Conservation (phyloP, 92 coral and sea anemone genomes). For the Epizoanthus fatuus region DNA sequence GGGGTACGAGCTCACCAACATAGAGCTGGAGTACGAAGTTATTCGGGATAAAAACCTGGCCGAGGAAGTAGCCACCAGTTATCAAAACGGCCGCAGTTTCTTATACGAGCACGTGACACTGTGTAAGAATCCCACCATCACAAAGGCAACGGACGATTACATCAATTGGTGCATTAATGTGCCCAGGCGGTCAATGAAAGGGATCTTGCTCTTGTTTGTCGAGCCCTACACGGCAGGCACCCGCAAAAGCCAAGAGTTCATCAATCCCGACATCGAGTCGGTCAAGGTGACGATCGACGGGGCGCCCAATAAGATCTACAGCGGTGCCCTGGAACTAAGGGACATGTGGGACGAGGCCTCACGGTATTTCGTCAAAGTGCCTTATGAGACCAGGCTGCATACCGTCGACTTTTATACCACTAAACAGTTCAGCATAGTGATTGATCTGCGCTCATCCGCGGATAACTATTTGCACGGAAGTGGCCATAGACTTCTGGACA, state of each 20-base stretch:
- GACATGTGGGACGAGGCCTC: background rate
- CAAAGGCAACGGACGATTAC: too few relatives aligned
- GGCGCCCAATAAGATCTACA: background rate
- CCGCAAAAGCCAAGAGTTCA: background rate
- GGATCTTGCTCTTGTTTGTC: background rate
- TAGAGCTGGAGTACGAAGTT: too few relatives aligned
- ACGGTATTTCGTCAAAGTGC: too few relatives aligned
- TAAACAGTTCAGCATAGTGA: background rate
- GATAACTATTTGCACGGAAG: background rate
- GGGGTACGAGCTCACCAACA: too few relatives aligned
- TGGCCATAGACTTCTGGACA: background rate
- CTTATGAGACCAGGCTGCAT: background rate
- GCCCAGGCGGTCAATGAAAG: background rate
- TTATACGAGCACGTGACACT: too few relatives aligned
- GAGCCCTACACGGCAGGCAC: background rate
- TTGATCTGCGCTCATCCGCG: background rate
- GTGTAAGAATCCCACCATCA: too few relatives aligned
- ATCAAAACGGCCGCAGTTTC: too few relatives aligned
- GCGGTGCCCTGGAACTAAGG: background rate
- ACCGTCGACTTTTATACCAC: background rate
- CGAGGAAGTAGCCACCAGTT: too few relatives aligned
- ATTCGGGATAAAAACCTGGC: too few relatives aligned
- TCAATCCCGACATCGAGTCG: background rate
- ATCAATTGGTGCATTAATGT: too few relatives aligned
- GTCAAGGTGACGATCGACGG: background rate